These are phyloP conservation scores for Pyrochroa serraticornis DNA, from an alignment of 2,888 invertebrate genomes.

Conservation along the genomic window DNA sequence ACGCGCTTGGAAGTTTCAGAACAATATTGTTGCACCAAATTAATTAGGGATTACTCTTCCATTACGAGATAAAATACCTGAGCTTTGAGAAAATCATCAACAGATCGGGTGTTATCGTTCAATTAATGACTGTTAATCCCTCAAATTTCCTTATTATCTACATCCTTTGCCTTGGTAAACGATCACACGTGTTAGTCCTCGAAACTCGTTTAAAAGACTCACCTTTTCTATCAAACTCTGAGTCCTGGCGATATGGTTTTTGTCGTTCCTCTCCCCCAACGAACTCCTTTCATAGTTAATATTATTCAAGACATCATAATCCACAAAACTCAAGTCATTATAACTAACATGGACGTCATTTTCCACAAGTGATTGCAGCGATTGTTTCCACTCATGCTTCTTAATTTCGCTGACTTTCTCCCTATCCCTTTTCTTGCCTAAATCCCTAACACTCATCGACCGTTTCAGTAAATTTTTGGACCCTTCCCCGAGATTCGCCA, in stretches of 20 bases:
- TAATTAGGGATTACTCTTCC: not conserved
- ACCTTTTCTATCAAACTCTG: slow-evolving; percentile 55
- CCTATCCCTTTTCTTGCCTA: slow-evolving; percentile 45
- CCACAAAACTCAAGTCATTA: slow-evolving; percentile 63
- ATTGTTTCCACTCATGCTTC: slow-evolving; percentile 60
- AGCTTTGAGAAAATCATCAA: not conserved
- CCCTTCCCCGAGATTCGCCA: slow-evolving; percentile 48
- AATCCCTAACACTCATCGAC: slow-evolving; percentile 53
- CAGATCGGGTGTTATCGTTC: too few relatives aligned
- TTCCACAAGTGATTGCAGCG: slow-evolving; percentile 62
- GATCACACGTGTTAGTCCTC: not conserved
- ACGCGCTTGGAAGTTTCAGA: too few relatives aligned
- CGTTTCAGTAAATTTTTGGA: slow-evolving; percentile 49
- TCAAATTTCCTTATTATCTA: too few relatives aligned
- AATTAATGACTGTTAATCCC: too few relatives aligned
- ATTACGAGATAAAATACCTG: not conserved
- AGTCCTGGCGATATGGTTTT: slow-evolving; percentile 43
- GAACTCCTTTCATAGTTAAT: slow-evolving; percentile 44
- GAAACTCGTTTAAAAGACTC: slow-evolving; percentile 34
- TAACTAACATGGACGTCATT: slow-evolving; percentile 64
- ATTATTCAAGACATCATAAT: slow-evolving; percentile 62
- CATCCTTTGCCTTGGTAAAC: not conserved
- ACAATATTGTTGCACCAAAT: too few relatives aligned
- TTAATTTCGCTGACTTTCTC: slow-evolving; percentile 52
- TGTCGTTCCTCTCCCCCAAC: slow-evolving; percentile 20